A percentile compares a stretch with the other conserved stretches of the same genome.
These are phyloP conservation scores for Leptoclinus maculatus DNA, from an alignment of 2,797 vertebrate genomes.

Conservation along the genomic window DNA sequence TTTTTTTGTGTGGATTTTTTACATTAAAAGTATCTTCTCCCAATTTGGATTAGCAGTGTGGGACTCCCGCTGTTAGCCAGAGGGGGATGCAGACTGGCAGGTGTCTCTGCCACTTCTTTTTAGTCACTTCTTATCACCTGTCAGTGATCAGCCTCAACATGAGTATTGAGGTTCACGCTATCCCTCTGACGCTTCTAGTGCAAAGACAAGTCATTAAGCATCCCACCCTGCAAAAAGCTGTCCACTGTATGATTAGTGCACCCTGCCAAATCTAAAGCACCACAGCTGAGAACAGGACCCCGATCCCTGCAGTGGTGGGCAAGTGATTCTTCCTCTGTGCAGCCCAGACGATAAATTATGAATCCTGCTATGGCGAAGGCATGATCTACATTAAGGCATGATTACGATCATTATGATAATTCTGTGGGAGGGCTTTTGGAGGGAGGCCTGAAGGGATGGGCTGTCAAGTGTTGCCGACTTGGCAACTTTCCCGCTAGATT, in stretches of 20 bases:
- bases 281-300: background rate
- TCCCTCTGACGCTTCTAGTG: background rate
- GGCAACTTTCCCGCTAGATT: background rate
- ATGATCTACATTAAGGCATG: background rate
- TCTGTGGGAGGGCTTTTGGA: background rate
- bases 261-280: background rate
- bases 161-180: conserved; percentile 23
- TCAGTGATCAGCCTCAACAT: conserved; percentile 31
- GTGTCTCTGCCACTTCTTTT: conserved; percentile 31
- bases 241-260: background rate
- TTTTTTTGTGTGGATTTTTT: too few relatives aligned
- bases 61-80: conserved; percentile 2
- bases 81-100: conserved; percentile 16
- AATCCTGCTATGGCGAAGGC: background rate
- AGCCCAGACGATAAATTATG: background rate
- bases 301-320: background rate
- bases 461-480: background rate
- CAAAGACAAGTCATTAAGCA: background rate
- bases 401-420: background rate
- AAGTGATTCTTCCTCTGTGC: background rate
- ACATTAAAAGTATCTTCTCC: conserved; percentile 14
- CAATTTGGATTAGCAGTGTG: conserved; percentile 4
- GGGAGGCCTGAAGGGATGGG: background rate
- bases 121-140: conserved; percentile 22
- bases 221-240: background rate